phyloP scores from a whole-genome alignment of 2,888 invertebrate species.

The Homarus gammarus region DNA sequence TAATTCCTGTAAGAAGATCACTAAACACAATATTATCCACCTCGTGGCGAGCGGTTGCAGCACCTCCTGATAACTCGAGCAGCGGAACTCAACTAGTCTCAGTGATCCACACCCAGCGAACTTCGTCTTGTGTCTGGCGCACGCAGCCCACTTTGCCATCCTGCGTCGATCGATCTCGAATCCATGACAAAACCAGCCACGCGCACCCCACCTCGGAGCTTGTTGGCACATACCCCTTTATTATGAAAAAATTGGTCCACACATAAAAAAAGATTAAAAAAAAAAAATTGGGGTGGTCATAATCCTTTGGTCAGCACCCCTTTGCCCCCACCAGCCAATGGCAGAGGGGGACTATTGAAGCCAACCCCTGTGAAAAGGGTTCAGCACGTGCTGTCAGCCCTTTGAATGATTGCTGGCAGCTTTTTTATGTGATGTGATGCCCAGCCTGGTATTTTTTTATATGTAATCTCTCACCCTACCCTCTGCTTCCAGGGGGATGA shows the following conservation, averaged over 20 bases:
- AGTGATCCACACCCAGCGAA: constrained; percentile 21
- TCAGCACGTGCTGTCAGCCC: constrained; percentile 61
- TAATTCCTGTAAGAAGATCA: background rate
- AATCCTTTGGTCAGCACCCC: constrained; percentile 67
- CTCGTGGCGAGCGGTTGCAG: constrained; percentile 21
- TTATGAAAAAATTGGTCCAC: constrained; percentile 53
- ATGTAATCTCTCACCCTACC: constrained; percentile 50
- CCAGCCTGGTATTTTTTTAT: constrained; percentile 57
- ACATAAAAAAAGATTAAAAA: constrained; percentile 22
- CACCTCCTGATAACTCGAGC: constrained; percentile 38
- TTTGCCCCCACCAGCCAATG: constrained; percentile 46
- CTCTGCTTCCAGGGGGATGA: constrained; percentile 43
- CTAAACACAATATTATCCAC: background rate
- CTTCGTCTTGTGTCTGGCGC: constrained; percentile 52
- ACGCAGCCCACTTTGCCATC: constrained; percentile 44
- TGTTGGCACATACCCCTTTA: constrained; percentile 60
- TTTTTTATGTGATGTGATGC: constrained; percentile 64
- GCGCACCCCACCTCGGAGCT: constrained; percentile 47
- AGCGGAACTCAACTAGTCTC: constrained; percentile 43
- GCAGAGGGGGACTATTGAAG: constrained; percentile 46
- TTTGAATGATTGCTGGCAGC: constrained; percentile 65
- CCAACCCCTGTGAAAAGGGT: constrained; percentile 51
- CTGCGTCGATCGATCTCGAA: constrained; percentile 58
- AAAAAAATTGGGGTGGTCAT: constrained; percentile 45
- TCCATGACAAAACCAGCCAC: constrained; percentile 56